phyloP scores from a whole-genome alignment of 2,797 vertebrate genomes.

The Onychomys torridus region DNA sequence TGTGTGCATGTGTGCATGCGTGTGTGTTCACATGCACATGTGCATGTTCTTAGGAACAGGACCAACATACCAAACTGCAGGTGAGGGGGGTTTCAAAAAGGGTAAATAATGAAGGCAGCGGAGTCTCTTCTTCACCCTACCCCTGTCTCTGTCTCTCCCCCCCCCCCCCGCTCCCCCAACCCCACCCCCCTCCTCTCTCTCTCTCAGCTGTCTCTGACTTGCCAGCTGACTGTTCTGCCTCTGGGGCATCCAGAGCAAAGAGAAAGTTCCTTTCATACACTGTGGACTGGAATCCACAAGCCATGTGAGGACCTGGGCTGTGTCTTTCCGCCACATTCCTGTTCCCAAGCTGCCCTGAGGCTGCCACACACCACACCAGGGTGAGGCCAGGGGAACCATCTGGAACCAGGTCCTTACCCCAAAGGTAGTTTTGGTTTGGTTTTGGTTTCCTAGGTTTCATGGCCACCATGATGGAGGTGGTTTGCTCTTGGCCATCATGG shows the following conservation, averaged over 20 bases:
- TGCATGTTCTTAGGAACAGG: background rate
- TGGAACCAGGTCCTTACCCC: background rate
- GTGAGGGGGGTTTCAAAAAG: background rate
- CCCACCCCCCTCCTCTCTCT: no score
- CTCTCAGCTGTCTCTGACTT: background rate
- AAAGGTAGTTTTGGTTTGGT: background rate
- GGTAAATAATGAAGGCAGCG: background rate
- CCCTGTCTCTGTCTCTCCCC: background rate
- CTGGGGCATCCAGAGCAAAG: background rate
- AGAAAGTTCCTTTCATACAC: background rate
- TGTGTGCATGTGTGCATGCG: no score
- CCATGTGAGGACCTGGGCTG: background rate
- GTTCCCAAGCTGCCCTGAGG: background rate
- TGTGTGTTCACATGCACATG: no score
- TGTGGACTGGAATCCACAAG: background rate
- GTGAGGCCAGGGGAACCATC: background rate
- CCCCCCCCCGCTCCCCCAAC: no score
- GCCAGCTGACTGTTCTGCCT: background rate
- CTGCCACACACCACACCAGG: background rate
- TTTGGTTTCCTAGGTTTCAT: background rate
- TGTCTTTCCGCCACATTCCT: background rate
- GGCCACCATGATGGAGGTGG: accelerated
- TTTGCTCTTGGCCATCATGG: no score
- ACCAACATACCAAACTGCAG: background rate
- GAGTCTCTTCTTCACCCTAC: background rate